Conservation (phyloP, 1,140 invertebrate genomes). For the Yoshiicerus persimilis region DNA sequence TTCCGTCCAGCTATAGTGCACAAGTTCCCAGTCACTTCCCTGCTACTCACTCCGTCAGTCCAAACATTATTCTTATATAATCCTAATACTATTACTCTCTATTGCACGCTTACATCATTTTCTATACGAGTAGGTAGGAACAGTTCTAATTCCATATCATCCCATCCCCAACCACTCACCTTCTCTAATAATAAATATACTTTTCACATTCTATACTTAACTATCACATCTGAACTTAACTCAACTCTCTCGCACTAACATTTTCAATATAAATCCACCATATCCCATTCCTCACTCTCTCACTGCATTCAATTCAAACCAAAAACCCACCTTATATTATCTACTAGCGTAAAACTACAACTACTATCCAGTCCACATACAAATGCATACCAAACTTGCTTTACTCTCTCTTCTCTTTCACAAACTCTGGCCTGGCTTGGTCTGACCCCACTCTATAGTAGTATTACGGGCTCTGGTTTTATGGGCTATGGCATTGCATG, state of each 20-base stretch:
- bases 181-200: too few species aligned
- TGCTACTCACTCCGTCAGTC: not conserved
- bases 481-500: too few species aligned
- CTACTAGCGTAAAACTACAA: too few species aligned
- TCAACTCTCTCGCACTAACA: not conserved
- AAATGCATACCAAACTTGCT: not conserved
- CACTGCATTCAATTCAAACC: not conserved
- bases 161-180: too few species aligned
- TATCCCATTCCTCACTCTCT: not conserved
- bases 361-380: too few species aligned
- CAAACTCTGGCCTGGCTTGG: not conserved
- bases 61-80: not conserved
- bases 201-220: too few species aligned
- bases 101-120: not conserved
- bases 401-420: not conserved
- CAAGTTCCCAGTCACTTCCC: not conserved
- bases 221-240: too few species aligned
- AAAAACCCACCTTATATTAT: not conserved
- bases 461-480: too few species aligned
- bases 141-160: not conserved
- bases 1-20: not conserved
- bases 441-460: not conserved
- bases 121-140: not conserved
- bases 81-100: not conserved
- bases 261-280: not conserved